A percentile compares a stretch with the other conserved stretches of the same genome.
phyloP scores from a whole-genome alignment of 2,888 invertebrate species.

The Spatulosminthurus flaviceps region DNA sequence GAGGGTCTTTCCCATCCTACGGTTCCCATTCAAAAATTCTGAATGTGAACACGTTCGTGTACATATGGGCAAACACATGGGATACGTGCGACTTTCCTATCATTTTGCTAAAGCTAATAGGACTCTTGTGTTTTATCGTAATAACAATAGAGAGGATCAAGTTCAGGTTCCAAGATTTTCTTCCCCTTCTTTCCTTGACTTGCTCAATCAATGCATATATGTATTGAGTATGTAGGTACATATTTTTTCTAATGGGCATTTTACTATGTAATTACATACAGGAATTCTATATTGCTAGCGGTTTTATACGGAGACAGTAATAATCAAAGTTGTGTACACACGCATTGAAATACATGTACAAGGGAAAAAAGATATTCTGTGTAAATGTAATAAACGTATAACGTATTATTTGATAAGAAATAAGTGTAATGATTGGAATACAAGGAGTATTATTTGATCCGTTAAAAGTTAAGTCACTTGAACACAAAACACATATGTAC shows the following conservation, averaged over 20 bases:
- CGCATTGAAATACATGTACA: no score
- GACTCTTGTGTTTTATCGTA: slow-evolving; percentile 52
- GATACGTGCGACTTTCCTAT: background rate
- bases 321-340: no score
- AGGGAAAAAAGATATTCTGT: no score
- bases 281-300: no score
- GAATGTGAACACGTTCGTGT: background rate
- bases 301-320: no score
- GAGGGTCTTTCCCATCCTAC: background rate
- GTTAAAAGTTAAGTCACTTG: background rate
- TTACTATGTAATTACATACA: no score
- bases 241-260: background rate
- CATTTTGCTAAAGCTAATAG: slow-evolving; percentile 28
- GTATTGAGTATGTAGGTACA: background rate
- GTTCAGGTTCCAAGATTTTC: slow-evolving; percentile 24
- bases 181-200: slow-evolving; percentile 14
- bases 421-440: background rate
- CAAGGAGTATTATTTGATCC: background rate
- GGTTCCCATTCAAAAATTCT: background rate
- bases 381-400: no score
- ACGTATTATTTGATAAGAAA: background rate
- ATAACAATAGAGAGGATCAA: slow-evolving; percentile 50
- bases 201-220: background rate
- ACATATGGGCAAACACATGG: background rate
- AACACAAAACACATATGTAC: background rate